Conservation (phyloP, 2,797 vertebrate genomes). For the Schizopygopsis malacanthus region DNA sequence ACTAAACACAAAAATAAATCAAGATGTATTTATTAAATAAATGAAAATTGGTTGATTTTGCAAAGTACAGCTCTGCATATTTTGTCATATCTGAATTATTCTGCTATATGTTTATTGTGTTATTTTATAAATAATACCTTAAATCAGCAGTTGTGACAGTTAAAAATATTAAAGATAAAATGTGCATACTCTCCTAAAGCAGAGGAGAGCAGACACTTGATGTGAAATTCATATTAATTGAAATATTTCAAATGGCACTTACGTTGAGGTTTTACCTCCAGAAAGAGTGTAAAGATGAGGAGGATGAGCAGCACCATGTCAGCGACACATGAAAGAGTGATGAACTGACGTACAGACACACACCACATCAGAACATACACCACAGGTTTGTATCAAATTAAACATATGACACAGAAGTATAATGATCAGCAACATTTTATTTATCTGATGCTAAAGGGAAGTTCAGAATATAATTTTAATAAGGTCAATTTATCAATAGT, state of each 20-base stretch:
- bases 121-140: background rate
- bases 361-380: background rate
- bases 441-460: background rate
- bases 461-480: background rate
- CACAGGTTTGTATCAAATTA: background rate
- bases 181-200: background rate
- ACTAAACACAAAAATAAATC: too few relatives aligned
- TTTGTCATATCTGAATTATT: background rate
- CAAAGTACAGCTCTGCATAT: too few relatives aligned
- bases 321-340: background rate
- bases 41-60: too few relatives aligned
- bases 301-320: slow-evolving; percentile 8
- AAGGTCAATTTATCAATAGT: background rate
- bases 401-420: background rate
- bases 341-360: background rate
- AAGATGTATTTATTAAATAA: background rate
- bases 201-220: background rate
- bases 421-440: background rate
- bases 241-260: background rate
- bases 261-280: background rate
- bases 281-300: background rate
- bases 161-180: background rate
- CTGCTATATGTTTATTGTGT: background rate
- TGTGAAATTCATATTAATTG: background rate
- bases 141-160: background rate